Evolutionary conservation across 2,797 vertebrate species (phyloP).

Genomic region (Centroberyx gerrardi): DNA sequence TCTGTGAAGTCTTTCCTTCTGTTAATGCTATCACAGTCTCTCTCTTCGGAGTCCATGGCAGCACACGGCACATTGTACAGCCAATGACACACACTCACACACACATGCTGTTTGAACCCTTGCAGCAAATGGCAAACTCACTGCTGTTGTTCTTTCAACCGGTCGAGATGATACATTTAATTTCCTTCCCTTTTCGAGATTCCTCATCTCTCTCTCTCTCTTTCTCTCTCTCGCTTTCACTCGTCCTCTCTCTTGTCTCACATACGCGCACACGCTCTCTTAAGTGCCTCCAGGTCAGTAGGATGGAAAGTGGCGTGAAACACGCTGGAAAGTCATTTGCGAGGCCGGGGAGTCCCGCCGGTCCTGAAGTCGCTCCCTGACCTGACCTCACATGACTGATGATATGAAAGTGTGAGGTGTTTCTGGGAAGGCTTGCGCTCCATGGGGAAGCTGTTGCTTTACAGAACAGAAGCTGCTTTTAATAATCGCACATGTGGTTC

Average conservation of each 20-base stretch:
- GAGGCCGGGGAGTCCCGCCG: constrained; percentile 23
- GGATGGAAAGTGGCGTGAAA: constrained; percentile 50
- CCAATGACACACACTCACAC: not conserved
- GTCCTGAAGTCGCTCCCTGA: constrained; percentile 24
- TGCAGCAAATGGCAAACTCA: constrained; percentile 1
- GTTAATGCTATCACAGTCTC: constrained; percentile 54
- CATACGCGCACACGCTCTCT: not conserved
- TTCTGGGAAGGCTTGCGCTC: not conserved
- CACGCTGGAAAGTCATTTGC: constrained; percentile 64
- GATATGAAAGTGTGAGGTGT: not conserved
- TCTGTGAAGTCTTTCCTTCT: constrained; percentile 24
- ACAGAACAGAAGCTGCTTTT: constrained; percentile 26
- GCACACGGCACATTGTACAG: not conserved
- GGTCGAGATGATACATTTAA: constrained; percentile 32
- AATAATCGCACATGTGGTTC: constrained; percentile 38
- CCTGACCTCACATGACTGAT: constrained; percentile 38
- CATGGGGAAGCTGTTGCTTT: constrained; percentile 17
- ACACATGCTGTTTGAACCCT: not conserved
- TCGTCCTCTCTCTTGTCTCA: not conserved
- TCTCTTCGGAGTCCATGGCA: not conserved
- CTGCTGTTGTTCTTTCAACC: constrained; percentile 27
- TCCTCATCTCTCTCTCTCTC: not conserved
- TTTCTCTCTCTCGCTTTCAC: not conserved
- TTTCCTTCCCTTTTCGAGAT: constrained; percentile 31
- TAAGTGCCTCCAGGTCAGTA: constrained; percentile 38